Evolutionary conservation across 2,888 invertebrate species (phyloP).

Genomic region (Ptychoptera contaminata): DNA sequence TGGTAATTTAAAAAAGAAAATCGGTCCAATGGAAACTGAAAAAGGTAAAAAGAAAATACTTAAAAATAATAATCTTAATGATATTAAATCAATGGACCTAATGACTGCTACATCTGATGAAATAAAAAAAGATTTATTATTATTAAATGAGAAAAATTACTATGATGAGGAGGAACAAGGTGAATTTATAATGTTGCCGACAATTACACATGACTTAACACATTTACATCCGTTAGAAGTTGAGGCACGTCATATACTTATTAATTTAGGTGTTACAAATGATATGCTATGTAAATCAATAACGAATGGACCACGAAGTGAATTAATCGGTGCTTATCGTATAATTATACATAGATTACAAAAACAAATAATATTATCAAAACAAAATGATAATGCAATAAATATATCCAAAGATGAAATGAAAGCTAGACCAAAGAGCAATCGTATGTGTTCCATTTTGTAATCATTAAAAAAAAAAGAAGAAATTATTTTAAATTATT

Average conservation of each 20-base stretch:
- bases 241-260: slow-evolving; percentile 36
- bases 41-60: slow-evolving; percentile 19
- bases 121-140: not conserved
- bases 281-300: slow-evolving; percentile 39
- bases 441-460: slow-evolving; percentile 3
- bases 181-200: slow-evolving; percentile 31
- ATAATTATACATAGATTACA: slow-evolving; percentile 45
- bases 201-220: slow-evolving; percentile 24
- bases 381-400: slow-evolving; percentile 17
- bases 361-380: slow-evolving; percentile 29
- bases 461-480: too few relatives aligned
- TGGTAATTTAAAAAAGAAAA: slow-evolving; percentile 28
- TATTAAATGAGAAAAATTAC: slow-evolving; percentile 16
- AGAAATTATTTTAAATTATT: too few relatives aligned
- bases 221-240: slow-evolving; percentile 31
- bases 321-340: slow-evolving; percentile 53
- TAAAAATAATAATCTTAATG: slow-evolving; percentile 13
- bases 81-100: not conserved
- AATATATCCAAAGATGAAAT: slow-evolving; percentile 4
- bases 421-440: not conserved
- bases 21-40: slow-evolving; percentile 27
- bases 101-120: not conserved
- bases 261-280: slow-evolving; percentile 41
- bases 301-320: slow-evolving; percentile 42
- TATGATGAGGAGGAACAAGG: slow-evolving; percentile 32